Base-by-base conservation (phyloP, 2,797 vertebrate genomes). In the Gymnothorax reevesii region DNA sequence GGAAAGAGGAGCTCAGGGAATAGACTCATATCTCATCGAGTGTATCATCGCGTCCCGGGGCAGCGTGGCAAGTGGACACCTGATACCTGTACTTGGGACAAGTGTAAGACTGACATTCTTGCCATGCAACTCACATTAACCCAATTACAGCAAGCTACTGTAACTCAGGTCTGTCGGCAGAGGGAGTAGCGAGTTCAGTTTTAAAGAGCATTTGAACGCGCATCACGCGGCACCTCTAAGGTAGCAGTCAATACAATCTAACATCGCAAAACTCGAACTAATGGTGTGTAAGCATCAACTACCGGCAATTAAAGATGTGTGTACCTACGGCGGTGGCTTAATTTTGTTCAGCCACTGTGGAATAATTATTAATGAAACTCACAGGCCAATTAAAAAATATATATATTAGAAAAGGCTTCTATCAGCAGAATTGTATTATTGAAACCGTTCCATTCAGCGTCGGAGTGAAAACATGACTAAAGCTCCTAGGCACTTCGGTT, bases 161-260 rank as follows among this genome's bases (percentile, higher is more conserved):
- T 17, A 42, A 33, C 57, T 33, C 73, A 79, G 69, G 69, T 87
- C 7, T 57, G 82, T 87, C 91, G 71, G 88, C 85, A 92, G 91
- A 89, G 88, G 91, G 91, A 42, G 89, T 75, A 87, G 82, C 83
- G 73, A 75, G 85, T 84, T 88, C 86, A 91, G 77, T 15, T 90
- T 88, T 57, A 66, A 71, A 62, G 52, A 3, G 42, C 86, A 57
- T 82, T 82, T 42, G 59, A 86, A 42, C 7, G 62, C 33, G n/a
- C 20, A 86, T 69, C 59, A 22, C n/a, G 33, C 55, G 62, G 57
- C 54, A 85, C 2, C 57, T 22, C 17, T 33, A 27, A 42, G 15
- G 7, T 27, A 57, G 33, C 54, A 42, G 15, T 77, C 33, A 79
- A 62, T 83, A 20, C 42, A 12, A 75, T 49, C 20, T 54, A 2